Conservation (phyloP, 2,797 vertebrate species). For the Peromyscus aztecus region DNA sequence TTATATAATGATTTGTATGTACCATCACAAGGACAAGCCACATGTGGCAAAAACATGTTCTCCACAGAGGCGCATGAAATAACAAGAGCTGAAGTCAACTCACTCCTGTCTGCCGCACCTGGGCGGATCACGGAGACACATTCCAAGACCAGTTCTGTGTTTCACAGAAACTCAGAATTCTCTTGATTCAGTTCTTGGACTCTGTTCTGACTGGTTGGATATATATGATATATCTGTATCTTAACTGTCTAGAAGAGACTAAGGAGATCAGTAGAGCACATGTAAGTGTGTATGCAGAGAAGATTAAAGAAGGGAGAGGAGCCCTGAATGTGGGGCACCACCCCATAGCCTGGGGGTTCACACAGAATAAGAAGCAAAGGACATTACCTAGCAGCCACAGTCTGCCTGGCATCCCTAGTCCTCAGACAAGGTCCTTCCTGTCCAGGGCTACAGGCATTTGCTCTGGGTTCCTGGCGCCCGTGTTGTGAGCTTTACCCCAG, state of each 20-base stretch:
- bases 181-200: not conserved
- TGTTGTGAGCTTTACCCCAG: not conserved
- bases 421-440: not conserved
- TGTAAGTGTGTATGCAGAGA: too few relatives aligned
- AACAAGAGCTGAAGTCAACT: too few relatives aligned
- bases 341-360: not conserved
- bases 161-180: not conserved
- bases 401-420: too few relatives aligned
- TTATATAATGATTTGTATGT: too few relatives aligned
- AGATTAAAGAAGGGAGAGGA: not conserved
- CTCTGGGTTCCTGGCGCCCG: not conserved
- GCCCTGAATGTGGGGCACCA: not conserved
- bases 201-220: not conserved
- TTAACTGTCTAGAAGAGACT: not conserved
- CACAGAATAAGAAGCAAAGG: not conserved
- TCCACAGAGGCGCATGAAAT: too few relatives aligned
- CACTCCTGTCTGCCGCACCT: not conserved
- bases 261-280: not conserved
- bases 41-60: too few relatives aligned
- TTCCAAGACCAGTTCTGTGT: not conserved
- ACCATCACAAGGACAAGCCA: not conserved
- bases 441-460: not conserved
- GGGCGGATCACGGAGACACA: not conserved
- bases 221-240: not conserved
- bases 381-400: not conserved